These are phyloP conservation scores for Fragum whitleyi DNA, from an alignment of 2,888 invertebrate genomes.

Conservation along the genomic window DNA sequence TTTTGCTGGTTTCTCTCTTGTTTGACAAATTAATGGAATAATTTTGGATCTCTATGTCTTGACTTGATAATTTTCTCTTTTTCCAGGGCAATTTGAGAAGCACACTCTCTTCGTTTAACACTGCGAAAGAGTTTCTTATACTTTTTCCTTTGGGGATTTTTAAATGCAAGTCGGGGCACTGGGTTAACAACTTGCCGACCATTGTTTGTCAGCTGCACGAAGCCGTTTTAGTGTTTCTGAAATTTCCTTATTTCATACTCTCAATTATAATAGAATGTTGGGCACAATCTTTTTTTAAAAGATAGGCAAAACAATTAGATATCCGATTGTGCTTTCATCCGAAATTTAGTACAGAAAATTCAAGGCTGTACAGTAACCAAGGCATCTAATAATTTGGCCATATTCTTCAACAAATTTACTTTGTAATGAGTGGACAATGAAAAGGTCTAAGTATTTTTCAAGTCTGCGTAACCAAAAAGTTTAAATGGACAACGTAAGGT, in stretches of 20 bases:
- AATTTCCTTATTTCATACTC: background rate
- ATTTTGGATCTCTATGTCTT: background rate
- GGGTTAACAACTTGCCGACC: background rate
- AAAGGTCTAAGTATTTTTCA: no score
- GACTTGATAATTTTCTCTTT: background rate
- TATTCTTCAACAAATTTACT: no score
- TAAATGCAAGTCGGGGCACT: background rate
- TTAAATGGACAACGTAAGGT: background rate
- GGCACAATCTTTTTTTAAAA: no score
- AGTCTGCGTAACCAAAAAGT: background rate
- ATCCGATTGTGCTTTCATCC: no score
- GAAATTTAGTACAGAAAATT: no score
- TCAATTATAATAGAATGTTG: no score
- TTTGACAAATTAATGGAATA: background rate
- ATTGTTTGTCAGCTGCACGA: background rate
- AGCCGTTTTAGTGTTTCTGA: background rate
- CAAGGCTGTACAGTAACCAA: no score
- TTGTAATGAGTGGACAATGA: no score
- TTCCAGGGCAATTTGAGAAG: background rate
- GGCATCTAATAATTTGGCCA: no score
- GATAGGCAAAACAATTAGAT: no score
- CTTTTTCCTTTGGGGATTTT: background rate
- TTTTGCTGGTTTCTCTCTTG: background rate
- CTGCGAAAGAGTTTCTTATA: background rate
- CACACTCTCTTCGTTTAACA: background rate